Evolutionary conservation across 2,888 invertebrate species (phyloP), one percentile per base, ranked within the genome.

Genomic region (Diarsia mendica): DNA sequence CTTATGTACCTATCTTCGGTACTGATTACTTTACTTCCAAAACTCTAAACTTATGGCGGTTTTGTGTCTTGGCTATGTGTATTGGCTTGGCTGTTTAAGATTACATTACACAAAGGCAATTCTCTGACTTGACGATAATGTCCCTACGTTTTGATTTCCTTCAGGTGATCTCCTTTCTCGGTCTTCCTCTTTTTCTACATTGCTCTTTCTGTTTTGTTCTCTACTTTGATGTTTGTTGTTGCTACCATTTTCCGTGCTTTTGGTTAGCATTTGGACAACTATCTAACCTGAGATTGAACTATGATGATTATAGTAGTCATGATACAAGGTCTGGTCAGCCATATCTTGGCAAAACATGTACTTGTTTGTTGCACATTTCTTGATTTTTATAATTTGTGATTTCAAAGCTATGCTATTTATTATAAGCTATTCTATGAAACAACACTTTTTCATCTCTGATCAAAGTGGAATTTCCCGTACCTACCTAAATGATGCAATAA

Each of bases 401-500:
- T 53, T n/a, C 20, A 55, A 55, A 23, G 55, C n/a, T 55, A 2
- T 55, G 28, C 28, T 28, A 28, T 28, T 2, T 28, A 28, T 28
- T 28, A 28, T 28, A 2, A 28, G 5, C 23, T 2, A 55, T 23
- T 23, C 9, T 23, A 11, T 55, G 51, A 55, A 55, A 23, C 13
- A 13, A 23, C 13, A 15, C 6, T 15, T n/a, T 10, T 28, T 8
- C 8, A 15, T 28, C 39, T 28, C 3, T 15, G 3, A 28, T 28
- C 61, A 64, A 8, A 8, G 11, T 51, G 4, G 28, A 46, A 51
- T 53, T 64, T 10, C 10, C 20, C 20, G 4, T 58, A 53, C 23
- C 28, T 23, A 48, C 6, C 18, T 6, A 49, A 49, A 58, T 75
- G 51, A 51, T 65, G 60, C 49, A 68, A 66, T 51, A 46, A 33